Evolutionary conservation across 2,888 invertebrate genomes (phyloP), one percentile per base, ranked within the genome.

Genomic region (Gryllus longicercus): DNA sequence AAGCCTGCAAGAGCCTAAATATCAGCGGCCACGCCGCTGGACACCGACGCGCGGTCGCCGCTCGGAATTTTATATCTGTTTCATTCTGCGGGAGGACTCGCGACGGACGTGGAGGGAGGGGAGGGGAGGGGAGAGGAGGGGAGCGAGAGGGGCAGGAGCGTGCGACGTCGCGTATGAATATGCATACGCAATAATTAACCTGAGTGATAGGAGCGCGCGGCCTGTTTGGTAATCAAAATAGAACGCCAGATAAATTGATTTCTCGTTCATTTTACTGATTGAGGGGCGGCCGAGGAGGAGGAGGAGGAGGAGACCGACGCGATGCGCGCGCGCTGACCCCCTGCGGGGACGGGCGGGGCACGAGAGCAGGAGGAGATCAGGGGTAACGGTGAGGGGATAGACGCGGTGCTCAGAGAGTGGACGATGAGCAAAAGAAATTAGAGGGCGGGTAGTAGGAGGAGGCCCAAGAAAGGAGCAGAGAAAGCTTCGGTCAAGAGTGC

Each of bases 141-240:
- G 38, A 38, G 38, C 38, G 38, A 38, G 38, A 8, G 38, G 38
- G 38, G 38, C 38, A 38, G 8, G 38, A 38, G 38, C 38, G 38
- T 38, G 63, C 63, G 63, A 63, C 63, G 63, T 63, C 63, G n/a
- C n/a, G n/a, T 63, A 63, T 63, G 63, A 63, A 63, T 63, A 63
- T 63, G 63, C n/a, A 63, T 63, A 63, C n/a, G 63, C 63, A 63
- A 63, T 63, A 63, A 63, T 63, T 63, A 63, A 63, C 63, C 63
- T 63, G 63, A 63, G 63, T 63, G 63, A 63, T 63, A 63, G 63
- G 63, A 63, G 63, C 63, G 63, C 63, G 63, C 14, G 38, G 63
- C 63, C 63, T 63, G 63, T 63, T 63, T 63, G 63, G 63, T 63
- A 63, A 63, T 63, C 63, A 63, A 63, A 63, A 63, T 63, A 63